Conservation (phyloP, 1,140 invertebrate species). For the Drosophila albomicans region DNA sequence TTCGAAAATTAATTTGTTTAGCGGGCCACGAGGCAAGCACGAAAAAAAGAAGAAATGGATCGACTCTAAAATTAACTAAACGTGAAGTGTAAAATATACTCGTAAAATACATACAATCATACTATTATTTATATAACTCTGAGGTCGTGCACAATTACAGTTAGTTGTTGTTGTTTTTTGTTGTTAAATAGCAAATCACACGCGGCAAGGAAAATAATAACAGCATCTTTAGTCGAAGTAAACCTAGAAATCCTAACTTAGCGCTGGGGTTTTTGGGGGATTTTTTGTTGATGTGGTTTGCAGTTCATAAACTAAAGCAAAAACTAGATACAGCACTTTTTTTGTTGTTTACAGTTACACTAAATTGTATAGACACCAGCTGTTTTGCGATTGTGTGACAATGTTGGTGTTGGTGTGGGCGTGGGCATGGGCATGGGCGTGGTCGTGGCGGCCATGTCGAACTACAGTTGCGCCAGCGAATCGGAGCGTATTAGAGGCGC, state of each 20-base stretch:
- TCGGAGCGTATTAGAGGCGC: slow-evolving; percentile 92
- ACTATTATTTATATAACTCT: slow-evolving; percentile 43
- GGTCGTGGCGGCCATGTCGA: slow-evolving; percentile 36
- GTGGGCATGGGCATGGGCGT: slow-evolving; percentile 28
- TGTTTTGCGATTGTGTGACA: slow-evolving; percentile 31
- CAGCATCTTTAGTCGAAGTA: slow-evolving; percentile 32
- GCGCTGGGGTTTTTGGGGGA: slow-evolving; percentile 37
- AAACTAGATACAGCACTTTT: slow-evolving; percentile 79
- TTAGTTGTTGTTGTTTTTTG: slow-evolving; percentile 23
- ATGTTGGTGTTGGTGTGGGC: slow-evolving; percentile 14
- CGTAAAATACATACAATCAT: slow-evolving; percentile 42
- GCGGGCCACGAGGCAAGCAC: slow-evolving; percentile 21
- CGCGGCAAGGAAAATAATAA: slow-evolving; percentile 54
- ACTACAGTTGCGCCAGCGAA: slow-evolving; percentile 89
- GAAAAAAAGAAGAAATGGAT: not conserved
- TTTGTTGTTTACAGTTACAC: slow-evolving; percentile 49
- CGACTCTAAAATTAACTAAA: slow-evolving; percentile 54
- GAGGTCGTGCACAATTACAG: slow-evolving; percentile 49
- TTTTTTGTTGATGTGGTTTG: slow-evolving; percentile 10
- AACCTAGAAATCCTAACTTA: slow-evolving; percentile 39
- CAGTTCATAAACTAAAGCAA: slow-evolving; percentile 59
- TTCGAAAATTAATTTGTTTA: slow-evolving; percentile 1
- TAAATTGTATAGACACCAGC: slow-evolving; percentile 61
- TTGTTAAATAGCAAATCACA: slow-evolving; percentile 51
- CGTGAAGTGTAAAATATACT: slow-evolving; percentile 19